phyloP scores from a whole-genome alignment of 1,140 invertebrate species.

The Steinernema feltiae region DNA sequence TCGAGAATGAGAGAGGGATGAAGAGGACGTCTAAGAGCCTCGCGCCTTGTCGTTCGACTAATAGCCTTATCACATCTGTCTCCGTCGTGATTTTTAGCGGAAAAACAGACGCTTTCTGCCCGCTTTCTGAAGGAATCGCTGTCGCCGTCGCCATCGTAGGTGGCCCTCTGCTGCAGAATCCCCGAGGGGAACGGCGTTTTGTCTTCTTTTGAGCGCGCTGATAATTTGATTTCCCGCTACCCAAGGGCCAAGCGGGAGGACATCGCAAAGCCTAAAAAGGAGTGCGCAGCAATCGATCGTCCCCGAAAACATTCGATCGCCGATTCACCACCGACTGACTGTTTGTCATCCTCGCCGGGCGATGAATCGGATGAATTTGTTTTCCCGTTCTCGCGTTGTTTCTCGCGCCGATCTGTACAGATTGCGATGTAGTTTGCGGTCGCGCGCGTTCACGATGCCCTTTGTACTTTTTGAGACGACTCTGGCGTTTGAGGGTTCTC shows the following conservation, averaged over 20 bases:
- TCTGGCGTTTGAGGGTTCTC: too few relatives aligned
- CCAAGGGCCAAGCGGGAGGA: too few relatives aligned
- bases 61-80: background rate
- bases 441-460: too few relatives aligned
- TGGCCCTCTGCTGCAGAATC: background rate
- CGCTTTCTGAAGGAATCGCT: background rate
- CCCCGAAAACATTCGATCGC: too few relatives aligned
- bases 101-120: background rate
- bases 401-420: too few relatives aligned
- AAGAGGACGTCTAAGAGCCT: background rate
- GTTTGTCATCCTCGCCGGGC: too few relatives aligned
- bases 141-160: background rate
- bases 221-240: constrained; percentile 6
- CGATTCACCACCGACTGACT: too few relatives aligned
- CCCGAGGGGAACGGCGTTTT: background rate
- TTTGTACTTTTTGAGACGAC: too few relatives aligned
- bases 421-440: too few relatives aligned
- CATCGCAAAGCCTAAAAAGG: background rate
- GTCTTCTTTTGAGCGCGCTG: background rate
- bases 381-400: too few relatives aligned
- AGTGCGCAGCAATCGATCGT: background rate
- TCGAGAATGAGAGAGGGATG: background rate
- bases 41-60: background rate
- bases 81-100: background rate
- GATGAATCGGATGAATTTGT: too few relatives aligned